Evolutionary conservation across 2,888 invertebrate species (phyloP).

Genomic region (Lacanobia oleracea): DNA sequence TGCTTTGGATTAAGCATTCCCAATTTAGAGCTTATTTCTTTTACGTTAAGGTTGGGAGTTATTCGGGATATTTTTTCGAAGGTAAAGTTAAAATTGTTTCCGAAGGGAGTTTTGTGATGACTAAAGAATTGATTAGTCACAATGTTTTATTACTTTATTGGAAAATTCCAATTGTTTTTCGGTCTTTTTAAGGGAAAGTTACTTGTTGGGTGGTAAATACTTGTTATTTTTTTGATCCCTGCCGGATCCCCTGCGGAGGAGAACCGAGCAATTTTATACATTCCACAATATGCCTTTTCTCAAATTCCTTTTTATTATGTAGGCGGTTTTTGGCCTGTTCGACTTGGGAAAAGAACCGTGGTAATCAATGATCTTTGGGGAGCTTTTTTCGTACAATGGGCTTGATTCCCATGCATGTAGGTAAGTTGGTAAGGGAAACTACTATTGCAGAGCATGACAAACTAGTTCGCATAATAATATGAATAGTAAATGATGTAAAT

Average conservation of each 20-base stretch:
- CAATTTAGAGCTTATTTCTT: slow-evolving; percentile 59
- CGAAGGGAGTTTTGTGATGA: slow-evolving; percentile 72
- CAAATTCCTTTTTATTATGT: slow-evolving; percentile 33
- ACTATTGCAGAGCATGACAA: no score
- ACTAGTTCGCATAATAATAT: no score
- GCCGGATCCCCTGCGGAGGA: slow-evolving; percentile 27
- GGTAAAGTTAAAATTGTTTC: slow-evolving; percentile 45
- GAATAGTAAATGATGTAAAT: no score
- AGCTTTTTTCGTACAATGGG: neutral
- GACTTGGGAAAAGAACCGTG: neutral
- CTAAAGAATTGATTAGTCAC: slow-evolving; percentile 80
- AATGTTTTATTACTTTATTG: slow-evolving; percentile 74
- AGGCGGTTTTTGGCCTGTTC: neutral
- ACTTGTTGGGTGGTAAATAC: slow-evolving; percentile 66
- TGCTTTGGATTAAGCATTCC: slow-evolving; percentile 41
- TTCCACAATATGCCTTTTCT: slow-evolving; percentile 39
- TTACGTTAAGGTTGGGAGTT: slow-evolving; percentile 38
- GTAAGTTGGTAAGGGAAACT: no score
- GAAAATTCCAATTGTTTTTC: slow-evolving; percentile 70
- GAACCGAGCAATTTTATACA: slow-evolving; percentile 40
- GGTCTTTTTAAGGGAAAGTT: slow-evolving; percentile 60
- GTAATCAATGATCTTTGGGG: neutral
- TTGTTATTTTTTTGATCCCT: slow-evolving; percentile 39
- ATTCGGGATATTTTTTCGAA: neutral
- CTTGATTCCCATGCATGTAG: neutral